Evolutionary conservation across 2,888 invertebrate species (phyloP).

Genomic region (Sarcophaga caerulescens): DNA sequence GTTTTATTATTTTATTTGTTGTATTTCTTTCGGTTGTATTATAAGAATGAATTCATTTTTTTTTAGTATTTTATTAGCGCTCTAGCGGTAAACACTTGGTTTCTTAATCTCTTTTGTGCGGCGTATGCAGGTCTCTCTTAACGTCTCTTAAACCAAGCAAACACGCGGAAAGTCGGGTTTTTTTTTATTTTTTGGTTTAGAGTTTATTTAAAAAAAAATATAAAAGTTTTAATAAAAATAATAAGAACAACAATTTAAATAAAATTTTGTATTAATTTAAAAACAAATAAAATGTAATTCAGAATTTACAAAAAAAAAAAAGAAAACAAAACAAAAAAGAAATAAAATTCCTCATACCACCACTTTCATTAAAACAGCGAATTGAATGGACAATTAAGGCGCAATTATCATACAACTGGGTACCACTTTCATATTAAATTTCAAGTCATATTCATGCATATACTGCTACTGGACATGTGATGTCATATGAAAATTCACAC

Average conservation of each 20-base stretch:
- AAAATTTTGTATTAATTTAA: not conserved
- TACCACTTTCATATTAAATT: not conserved
- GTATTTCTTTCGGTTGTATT: constrained; percentile 48
- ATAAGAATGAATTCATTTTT: constrained; percentile 46
- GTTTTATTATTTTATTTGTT: constrained; percentile 38
- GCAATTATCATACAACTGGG: constrained; percentile 8
- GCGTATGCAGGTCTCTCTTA: too few relatives aligned
- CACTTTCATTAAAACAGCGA: not conserved
- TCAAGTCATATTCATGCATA: not conserved
- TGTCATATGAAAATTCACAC: not conserved
- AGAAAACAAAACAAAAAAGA: not conserved
- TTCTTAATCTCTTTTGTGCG: not conserved
- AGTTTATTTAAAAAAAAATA: too few relatives aligned
- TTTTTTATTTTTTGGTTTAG: too few relatives aligned
- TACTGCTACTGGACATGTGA: not conserved
- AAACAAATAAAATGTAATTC: not conserved
- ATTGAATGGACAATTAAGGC: not conserved
- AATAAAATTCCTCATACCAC: not conserved
- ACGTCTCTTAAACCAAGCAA: too few relatives aligned
- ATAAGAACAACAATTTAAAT: not conserved
- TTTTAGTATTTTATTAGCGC: constrained; percentile 68
- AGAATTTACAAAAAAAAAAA: not conserved
- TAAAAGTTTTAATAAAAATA: too few relatives aligned
- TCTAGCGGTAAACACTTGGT: constrained; percentile 61
- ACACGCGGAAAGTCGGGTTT: too few relatives aligned